Evolutionary conservation across 2,797 vertebrate genomes (phyloP), one percentile per base, ranked within the genome.

Genomic region (Antrozous pallidus): DNA sequence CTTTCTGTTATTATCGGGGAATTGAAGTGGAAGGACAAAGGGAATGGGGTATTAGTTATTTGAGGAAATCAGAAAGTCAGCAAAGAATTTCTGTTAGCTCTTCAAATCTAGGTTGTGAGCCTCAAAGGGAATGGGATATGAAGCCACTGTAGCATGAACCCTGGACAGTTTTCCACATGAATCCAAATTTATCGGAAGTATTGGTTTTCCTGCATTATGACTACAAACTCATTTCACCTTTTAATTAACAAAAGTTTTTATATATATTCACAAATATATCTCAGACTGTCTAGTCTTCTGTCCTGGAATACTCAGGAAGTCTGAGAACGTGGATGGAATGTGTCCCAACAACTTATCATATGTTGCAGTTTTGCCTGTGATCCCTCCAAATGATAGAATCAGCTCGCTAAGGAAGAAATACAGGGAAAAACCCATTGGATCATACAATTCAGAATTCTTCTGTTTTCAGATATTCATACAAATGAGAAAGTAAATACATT

Each of bases 141-240:
- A 88, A 94, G 31, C 61, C 56, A 61, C 6, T n/a, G 69, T 16
- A 91, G 2, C n/a, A 17, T 51, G 10, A 92, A 40, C 14, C 17
- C 77, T 49, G 16, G 11, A 71, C 31, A 70, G 1, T 81, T 94
- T 31, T 80, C 78, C 36, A 2, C 67, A 75, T 58, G 40, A 90
- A 87, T 90, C 40, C 16, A 73, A 61, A 84, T 31, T 88, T 92
- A 67, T 0, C 18, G 14, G 20, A 87, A 54, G 26, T 67, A 36
- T 22, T 80, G 45, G 40, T 96, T 88, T 80, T 80, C 28, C 47
- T 88, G 31, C n/a, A 54, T 75, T 91, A 7, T 87, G 71, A 54
- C 31, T 40, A 63, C 33, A 87, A 75, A 81, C 18, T 6, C 28
- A 47, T 58, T 92, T 87, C 18, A n/a, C 69, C 49, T 91, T 88